Evolutionary conservation across 30 jellyfish, hydroid and myxozoan species (phyloP), one percentile per base, ranked within the genome.

Genomic region (Aurelia aurita complex sp. Pacific): DNA sequence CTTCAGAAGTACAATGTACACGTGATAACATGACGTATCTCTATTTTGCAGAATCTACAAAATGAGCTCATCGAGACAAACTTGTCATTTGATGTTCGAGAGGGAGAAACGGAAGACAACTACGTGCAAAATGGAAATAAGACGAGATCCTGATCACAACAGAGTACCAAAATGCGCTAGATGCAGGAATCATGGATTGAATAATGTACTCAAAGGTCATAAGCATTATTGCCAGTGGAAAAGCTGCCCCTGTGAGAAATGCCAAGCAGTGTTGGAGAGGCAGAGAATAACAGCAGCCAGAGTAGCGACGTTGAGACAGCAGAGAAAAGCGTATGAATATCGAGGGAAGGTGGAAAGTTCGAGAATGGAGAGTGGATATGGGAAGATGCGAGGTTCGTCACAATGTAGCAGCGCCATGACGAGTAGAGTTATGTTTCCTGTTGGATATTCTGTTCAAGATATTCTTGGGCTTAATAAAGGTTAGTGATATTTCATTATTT

Each of bases 91-190:
- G 73, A 6, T 46, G 10, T 79, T 64, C 6, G 63, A 29, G 32
- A 59, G 33, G 36, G 89, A 64, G 46, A 38, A 19, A 61, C 32
- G 36, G 5, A 79, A 66, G 33, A 67, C 69, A 3, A 43, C 61
- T 42, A 29, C 38, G 19, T 5, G 78, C 72, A 67, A 66, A 60
- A 67, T 66, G 69, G 89, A 79, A 29, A 74, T 23, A 12, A 19
- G 73, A 12, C 46, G 81, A 34, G 81, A 79, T 6, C 2, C 74
- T 5, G 89, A 79, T 33, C 89, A 79, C 89, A 79, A 79, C 73
- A 79, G 94, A 17, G 57, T 85, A 5, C 94, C 94, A 51, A 85
- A 85, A 54, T 85, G 94, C 88, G 94, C 94, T 13, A 72, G 94
- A 15, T 85, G 94, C 68, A 64, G 94, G 6, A 85, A 85, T 42